phyloP scores from a whole-genome alignment of 2,113 vertebrate species.

The Progne subis region DNA sequence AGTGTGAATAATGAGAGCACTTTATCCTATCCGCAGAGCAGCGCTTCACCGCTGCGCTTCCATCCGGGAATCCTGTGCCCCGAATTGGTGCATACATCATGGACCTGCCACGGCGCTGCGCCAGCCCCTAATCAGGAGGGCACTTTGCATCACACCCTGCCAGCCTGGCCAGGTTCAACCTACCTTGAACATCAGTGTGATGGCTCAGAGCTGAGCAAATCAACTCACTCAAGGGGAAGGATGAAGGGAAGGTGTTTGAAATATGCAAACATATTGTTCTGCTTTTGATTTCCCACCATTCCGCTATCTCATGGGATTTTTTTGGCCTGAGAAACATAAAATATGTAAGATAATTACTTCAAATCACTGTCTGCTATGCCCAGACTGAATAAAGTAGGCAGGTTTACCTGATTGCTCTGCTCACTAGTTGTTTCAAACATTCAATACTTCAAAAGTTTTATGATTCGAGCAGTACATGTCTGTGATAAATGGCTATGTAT shows the following conservation, averaged over 20 bases:
- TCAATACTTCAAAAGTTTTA: background rate
- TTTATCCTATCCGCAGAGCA: background rate
- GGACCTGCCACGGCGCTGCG: background rate
- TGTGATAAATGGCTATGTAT: background rate
- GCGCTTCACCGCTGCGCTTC: fast-evolving
- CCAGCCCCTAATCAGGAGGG: background rate
- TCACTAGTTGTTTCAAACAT: background rate
- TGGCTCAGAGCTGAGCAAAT: background rate
- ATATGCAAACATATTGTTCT: background rate
- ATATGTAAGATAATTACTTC: background rate
- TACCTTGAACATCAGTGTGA: background rate
- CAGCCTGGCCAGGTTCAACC: background rate
- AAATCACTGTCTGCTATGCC: background rate
- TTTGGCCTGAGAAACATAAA: background rate
- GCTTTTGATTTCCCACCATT: background rate
- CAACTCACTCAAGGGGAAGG: background rate
- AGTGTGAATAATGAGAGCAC: slow-evolving; percentile 48
- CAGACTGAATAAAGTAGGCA: background rate
- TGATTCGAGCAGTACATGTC: background rate
- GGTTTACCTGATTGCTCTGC: background rate
- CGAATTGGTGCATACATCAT: background rate
- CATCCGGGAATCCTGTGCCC: background rate
- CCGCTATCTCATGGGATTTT: background rate
- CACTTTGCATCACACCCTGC: background rate
- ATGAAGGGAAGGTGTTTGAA: background rate